These are phyloP conservation scores for Rhabdomys dilectus DNA, from an alignment of 2,113 vertebrate genomes.

Conservation along the genomic window DNA sequence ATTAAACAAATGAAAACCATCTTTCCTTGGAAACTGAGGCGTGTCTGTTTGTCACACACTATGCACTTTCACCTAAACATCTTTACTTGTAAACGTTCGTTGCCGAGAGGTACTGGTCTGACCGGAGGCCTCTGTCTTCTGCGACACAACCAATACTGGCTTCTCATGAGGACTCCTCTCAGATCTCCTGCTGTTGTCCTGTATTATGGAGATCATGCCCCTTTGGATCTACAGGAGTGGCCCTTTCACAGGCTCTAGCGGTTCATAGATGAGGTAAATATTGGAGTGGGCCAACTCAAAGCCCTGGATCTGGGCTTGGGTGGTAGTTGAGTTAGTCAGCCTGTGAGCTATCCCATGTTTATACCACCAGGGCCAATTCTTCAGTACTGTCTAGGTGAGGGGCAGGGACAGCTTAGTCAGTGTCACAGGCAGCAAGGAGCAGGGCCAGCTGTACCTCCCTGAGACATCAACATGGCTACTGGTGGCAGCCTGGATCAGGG, in stretches of 20 bases:
- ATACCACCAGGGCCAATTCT: background rate
- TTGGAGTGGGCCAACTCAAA: background rate
- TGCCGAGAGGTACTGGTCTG: background rate
- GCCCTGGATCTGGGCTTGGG: background rate
- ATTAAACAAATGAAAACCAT: too few species aligned
- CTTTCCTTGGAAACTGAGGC: too few species aligned
- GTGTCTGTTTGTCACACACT: too few species aligned
- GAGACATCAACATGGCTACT: too few species aligned
- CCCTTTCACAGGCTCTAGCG: background rate
- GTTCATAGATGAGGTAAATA: background rate
- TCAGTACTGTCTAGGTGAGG: background rate
- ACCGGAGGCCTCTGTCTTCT: background rate
- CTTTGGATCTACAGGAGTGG: background rate
- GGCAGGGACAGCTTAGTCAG: background rate
- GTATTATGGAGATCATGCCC: background rate
- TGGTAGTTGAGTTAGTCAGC: background rate
- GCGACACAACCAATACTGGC: background rate
- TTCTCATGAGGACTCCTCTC: background rate
- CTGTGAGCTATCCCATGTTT: background rate
- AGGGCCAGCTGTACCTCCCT: background rate
- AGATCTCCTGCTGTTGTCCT: background rate
- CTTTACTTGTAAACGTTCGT: too few species aligned
- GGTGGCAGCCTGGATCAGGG: too few species aligned
- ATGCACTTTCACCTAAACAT: too few species aligned
- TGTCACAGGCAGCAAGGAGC: background rate